phyloP scores from a whole-genome alignment of 2,797 vertebrate species.

The Microctenopoma lineatum region DNA sequence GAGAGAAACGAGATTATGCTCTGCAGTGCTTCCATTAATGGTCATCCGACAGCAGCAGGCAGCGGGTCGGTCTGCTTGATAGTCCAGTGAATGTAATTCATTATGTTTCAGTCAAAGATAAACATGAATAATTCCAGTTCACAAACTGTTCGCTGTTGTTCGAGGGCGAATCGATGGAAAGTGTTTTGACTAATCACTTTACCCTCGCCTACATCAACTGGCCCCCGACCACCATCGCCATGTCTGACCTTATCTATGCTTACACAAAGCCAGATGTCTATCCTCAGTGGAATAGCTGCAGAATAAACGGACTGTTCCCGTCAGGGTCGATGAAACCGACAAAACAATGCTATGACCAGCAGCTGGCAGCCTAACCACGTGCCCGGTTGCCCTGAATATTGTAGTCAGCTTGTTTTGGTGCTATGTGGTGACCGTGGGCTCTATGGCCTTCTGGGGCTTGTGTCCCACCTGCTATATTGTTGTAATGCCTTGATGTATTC shows the following conservation, averaged over 20 bases:
- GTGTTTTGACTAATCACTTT: constrained; percentile 52
- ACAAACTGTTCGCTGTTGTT: neutral
- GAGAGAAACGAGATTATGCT: constrained; percentile 27
- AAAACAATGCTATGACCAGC: constrained; percentile 70
- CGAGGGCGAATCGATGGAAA: constrained; percentile 14
- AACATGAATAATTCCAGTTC: neutral
- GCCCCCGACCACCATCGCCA: constrained; percentile 26
- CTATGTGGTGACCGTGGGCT: constrained; percentile 43
- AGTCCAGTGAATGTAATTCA: neutral
- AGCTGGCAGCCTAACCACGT: constrained; percentile 57
- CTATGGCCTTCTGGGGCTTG: constrained; percentile 59
- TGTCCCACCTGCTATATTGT: constrained; percentile 58
- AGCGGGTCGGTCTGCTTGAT: constrained; percentile 6
- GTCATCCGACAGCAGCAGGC: constrained; percentile 37
- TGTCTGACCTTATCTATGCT: constrained; percentile 48
- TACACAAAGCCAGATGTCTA: constrained; percentile 66
- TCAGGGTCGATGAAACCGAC: constrained; percentile 63
- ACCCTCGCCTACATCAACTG: constrained; percentile 21
- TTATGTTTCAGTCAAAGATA: neutral
- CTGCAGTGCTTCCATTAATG: constrained; percentile 51
- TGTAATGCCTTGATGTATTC: constrained; percentile 40
- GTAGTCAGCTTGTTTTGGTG: constrained; percentile 64
- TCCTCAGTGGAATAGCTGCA: constrained; percentile 41
- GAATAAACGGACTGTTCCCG: constrained; percentile 63
- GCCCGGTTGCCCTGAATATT: constrained; percentile 32